Conservation (phyloP, 1,140 invertebrate genomes). For the Plodia interpunctella region DNA sequence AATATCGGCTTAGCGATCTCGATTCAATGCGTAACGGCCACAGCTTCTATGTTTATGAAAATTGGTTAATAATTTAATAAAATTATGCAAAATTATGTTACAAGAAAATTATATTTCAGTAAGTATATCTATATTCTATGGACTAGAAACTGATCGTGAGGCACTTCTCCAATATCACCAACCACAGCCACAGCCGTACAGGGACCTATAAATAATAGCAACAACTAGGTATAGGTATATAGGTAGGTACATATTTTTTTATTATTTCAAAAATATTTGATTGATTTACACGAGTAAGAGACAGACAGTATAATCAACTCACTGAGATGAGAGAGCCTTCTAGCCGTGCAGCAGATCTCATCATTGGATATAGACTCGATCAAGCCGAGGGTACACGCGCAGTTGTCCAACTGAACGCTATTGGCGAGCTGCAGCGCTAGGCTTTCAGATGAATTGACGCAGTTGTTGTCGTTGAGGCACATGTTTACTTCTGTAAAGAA, state of each 20-base stretch:
- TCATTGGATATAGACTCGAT: conserved; percentile 34
- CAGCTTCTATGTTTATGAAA: too few relatives aligned
- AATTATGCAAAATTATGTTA: too few relatives aligned
- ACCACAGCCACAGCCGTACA: conserved; percentile 50
- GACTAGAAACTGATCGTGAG: conserved; percentile 24
- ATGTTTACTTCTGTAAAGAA: conserved; percentile 35
- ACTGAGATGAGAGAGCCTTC: conserved; percentile 31
- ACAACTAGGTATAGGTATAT: too few relatives aligned
- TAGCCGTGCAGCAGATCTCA: conserved; percentile 34
- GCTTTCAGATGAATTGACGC: conserved; percentile 33
- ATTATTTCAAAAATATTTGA: too few relatives aligned
- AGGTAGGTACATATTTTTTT: not conserved
- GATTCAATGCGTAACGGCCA: too few relatives aligned
- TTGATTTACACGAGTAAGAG: too few relatives aligned
- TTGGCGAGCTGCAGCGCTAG: conserved; percentile 44
- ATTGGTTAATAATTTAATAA: too few relatives aligned
- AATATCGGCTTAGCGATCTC: too few relatives aligned
- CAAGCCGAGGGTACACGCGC: conserved; percentile 21
- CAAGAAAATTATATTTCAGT: not conserved
- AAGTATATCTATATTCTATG: not conserved
- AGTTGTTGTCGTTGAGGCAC: conserved; percentile 42
- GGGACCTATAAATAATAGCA: conserved; percentile 23
- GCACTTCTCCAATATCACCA: conserved; percentile 42
- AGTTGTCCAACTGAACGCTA: conserved; percentile 36
- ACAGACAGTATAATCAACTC: too few relatives aligned